Conservation (phyloP, 1,140 invertebrate genomes). For the Nephila pilipes region DNA sequence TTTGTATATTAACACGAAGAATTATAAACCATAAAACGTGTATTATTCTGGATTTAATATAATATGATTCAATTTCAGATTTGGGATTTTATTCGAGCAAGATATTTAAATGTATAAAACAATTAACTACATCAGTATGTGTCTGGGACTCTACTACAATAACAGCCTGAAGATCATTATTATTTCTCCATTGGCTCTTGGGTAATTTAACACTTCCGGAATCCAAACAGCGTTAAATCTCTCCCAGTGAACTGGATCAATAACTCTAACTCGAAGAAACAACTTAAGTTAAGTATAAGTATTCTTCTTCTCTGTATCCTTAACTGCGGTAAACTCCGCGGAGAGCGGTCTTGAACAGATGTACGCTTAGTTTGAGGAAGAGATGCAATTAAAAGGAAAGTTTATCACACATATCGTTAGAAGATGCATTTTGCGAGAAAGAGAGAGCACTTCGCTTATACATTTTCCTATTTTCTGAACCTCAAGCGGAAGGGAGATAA, state of each 20-base stretch:
- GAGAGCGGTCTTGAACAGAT: constrained; percentile 2
- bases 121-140: neutral
- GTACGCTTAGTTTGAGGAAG: neutral
- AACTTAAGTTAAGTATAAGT: neutral
- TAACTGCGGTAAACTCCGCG: neutral
- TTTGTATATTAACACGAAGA: too few species aligned
- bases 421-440: neutral
- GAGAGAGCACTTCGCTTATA: neutral
- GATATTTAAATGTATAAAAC: too few species aligned
- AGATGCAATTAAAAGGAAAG: neutral
- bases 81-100: too few species aligned
- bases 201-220: constrained; percentile 12
- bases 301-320: neutral
- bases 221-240: constrained; percentile 23
- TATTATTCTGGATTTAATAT: too few species aligned
- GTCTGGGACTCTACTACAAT: neutral
- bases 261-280: constrained; percentile 8
- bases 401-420: neutral
- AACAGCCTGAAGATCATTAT: neutral
- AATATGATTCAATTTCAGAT: too few species aligned
- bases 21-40: too few species aligned
- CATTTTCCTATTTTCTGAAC: neutral
- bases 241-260: constrained; percentile 8
- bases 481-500: neutral
- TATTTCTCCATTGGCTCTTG: neutral